These are phyloP conservation scores for Malacosoma neustria DNA, from an alignment of 2,888 invertebrate genomes.

Conservation along the genomic window DNA sequence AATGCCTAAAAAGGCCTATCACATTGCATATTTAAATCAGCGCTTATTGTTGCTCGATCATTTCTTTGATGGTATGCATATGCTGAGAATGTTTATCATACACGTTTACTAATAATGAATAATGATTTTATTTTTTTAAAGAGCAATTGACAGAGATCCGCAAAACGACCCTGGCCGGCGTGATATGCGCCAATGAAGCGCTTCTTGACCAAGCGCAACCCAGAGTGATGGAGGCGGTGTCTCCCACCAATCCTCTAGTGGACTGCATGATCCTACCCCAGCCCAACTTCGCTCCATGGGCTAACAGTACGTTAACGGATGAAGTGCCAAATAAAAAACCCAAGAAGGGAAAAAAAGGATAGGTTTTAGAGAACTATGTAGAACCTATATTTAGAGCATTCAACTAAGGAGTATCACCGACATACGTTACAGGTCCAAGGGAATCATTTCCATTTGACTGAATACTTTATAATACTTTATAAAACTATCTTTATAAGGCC, in stretches of 20 bases:
- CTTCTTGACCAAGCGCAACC: conserved; percentile 77
- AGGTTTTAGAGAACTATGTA: background rate
- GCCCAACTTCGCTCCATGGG: conserved; percentile 76
- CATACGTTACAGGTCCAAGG: too few species aligned
- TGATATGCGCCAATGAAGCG: conserved; percentile 87
- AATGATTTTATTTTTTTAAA: conserved; percentile 27
- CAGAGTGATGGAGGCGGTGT: conserved; percentile 80
- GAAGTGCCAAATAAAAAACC: background rate
- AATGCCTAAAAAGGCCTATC: too few species aligned
- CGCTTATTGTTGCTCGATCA: too few species aligned
- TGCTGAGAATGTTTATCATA: too few species aligned
- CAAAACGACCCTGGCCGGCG: conserved; percentile 80
- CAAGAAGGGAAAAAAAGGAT: conserved; percentile 8
- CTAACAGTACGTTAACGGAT: conserved; percentile 21
- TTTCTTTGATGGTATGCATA: too few species aligned
- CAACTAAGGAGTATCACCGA: too few species aligned
- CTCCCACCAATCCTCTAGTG: conserved; percentile 74
- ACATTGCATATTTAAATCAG: too few species aligned
- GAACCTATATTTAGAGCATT: too few species aligned
- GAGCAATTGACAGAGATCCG: conserved; percentile 88
- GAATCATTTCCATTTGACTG: too few species aligned
- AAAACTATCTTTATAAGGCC: too few species aligned
- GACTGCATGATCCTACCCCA: conserved; percentile 77
- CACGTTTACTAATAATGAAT: too few species aligned
- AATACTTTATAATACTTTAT: too few species aligned